Base-by-base conservation (phyloP, 2,113 vertebrate species). In the Caranx ignobilis region DNA sequence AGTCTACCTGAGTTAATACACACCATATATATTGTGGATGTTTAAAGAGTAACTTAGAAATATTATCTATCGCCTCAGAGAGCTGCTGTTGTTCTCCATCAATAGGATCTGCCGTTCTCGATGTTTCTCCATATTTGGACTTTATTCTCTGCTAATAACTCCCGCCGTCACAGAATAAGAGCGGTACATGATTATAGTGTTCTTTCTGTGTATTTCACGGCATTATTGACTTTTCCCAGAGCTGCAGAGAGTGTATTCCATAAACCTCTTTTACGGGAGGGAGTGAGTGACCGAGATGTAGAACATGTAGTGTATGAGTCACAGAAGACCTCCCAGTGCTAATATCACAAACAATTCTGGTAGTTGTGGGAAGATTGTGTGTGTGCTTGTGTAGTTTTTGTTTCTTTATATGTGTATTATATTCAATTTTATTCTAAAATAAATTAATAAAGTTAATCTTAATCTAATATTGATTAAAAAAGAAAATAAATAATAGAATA, bases 61-160 rank as follows among this genome's bases (percentile, higher is more conserved):
- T 63, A 31, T 60, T 34, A 21, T 50, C 12, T 19, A 7, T 47
- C 63, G 34, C 63, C 48, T 50, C 64, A 3, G 52, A 11, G 12
- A 3, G 11, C 67, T 60, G 67, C 56, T 71, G 62, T 71, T 81
- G 65, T 77, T 41, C 62, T 77, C 71, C 48, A 13, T 77, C 63
- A 16, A 55, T 1, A 37, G 6, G 31, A 60, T 62, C 66, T 9
- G 0, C 60, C 47, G 21, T 37, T 13, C 65, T 31, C 5, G 2
- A 56, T 62, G 45, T 76, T 68, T n/a, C 2, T 48, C 31, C 12
- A 21, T 32, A 62, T 52, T 69, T 47, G 26, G 69, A 59, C 75
- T 85, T 50, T 66, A 63, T 76, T 74, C 83, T 77, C 62, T 55
- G 31, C 70, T 77, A 71, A 76, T 80, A 66, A 85, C 83, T 57